phyloP scores from a whole-genome alignment of 2,888 invertebrate genomes.

The Gisinianus flammeolus region DNA sequence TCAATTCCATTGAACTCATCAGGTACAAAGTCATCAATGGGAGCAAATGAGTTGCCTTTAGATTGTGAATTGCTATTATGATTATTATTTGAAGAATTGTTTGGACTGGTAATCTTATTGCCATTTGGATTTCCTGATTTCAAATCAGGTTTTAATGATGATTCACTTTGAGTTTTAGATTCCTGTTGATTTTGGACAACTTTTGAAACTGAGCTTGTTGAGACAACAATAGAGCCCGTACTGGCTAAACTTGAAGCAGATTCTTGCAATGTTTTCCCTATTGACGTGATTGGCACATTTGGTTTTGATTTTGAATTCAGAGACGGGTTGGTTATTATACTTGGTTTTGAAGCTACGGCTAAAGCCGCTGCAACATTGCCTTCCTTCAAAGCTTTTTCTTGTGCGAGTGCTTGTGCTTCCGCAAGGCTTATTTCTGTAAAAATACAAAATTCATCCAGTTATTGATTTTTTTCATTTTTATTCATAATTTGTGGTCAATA shows the following conservation, averaged over 20 bases:
- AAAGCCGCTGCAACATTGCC: conserved; percentile 33
- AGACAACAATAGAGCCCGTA: conserved; percentile 8
- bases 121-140: neutral
- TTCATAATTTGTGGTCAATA: too few relatives aligned
- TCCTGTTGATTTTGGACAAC: neutral
- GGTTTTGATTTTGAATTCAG: conserved; percentile 12
- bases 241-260: conserved; percentile 34
- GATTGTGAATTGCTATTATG: neutral
- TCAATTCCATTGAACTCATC: conserved; percentile 61
- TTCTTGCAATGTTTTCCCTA: conserved; percentile 42
- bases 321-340: conserved; percentile 1
- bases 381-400: conserved; percentile 40
- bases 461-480: too few relatives aligned
- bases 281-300: conserved; percentile 15
- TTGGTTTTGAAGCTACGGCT: conserved; percentile 32
- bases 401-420: conserved; percentile 51
- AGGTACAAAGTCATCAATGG: conserved; percentile 76
- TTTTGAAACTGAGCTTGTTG: too few relatives aligned
- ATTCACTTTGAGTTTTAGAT: neutral
- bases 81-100: neutral
- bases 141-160: neutral
- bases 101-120: too few relatives aligned
- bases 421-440: conserved; percentile 41
- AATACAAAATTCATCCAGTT: too few relatives aligned
- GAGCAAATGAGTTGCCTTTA: conserved; percentile 38